Conservation (phyloP, 2,797 vertebrate genomes). For the Lophius americanus region DNA sequence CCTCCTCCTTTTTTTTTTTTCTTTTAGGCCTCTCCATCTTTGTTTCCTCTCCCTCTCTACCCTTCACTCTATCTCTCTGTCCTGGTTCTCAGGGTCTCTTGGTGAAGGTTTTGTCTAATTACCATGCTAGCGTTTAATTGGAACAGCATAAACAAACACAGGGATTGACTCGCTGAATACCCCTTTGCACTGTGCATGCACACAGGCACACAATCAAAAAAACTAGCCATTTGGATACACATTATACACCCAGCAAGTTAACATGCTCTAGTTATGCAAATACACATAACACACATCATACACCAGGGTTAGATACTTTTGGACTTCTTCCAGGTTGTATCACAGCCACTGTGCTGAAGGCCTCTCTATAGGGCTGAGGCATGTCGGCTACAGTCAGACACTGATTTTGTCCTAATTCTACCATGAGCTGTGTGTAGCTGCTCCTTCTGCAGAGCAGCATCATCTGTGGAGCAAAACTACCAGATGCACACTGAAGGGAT, state of each 20-base stretch:
- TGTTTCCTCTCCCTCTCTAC: conserved; percentile 26
- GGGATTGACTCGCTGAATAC: conserved; percentile 61
- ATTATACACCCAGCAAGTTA: conserved; percentile 67
- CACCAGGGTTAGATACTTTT: conserved; percentile 57
- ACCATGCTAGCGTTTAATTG: conserved; percentile 76
- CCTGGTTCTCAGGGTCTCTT: conserved; percentile 77
- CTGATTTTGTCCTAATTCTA: conserved; percentile 68
- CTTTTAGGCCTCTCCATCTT: conserved; percentile 32
- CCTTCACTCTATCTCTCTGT: conserved; percentile 48
- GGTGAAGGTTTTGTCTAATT: conserved; percentile 79
- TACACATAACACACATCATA: conserved; percentile 55
- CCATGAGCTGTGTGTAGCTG: conserved; percentile 58
- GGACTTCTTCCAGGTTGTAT: conserved; percentile 68
- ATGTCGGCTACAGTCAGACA: conserved; percentile 62
- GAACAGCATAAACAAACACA: conserved; percentile 72
- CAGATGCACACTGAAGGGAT: conserved; percentile 41
- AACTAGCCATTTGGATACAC: conserved; percentile 43
- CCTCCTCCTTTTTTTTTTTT: conserved; percentile 16
- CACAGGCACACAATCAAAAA: conserved; percentile 10
- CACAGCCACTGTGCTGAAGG: conserved; percentile 58
- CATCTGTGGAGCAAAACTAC: conserved; percentile 54
- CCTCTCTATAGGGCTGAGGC: conserved; percentile 63
- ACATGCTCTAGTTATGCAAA: conserved; percentile 77
- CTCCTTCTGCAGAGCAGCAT: conserved; percentile 56
- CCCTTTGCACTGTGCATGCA: conserved; percentile 43